These are phyloP conservation scores for Leptinotarsa texana DNA, from an alignment of 1,140 invertebrate species.

Conservation along the genomic window DNA sequence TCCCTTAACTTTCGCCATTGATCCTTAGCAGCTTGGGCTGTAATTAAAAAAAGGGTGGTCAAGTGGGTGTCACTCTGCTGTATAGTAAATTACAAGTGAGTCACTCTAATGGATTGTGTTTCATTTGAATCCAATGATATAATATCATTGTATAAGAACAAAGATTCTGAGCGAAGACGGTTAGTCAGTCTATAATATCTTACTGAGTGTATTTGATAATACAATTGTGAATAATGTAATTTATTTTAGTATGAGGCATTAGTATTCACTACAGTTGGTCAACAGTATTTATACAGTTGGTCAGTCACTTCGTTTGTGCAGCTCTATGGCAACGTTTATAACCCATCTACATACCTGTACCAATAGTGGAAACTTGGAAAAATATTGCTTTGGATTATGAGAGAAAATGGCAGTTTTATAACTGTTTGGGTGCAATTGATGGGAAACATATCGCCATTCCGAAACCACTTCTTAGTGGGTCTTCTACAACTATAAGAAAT, in stretches of 20 bases:
- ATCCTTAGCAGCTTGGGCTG: slow-evolving; percentile 1
- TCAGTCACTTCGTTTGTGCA: not conserved
- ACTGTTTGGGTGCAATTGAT: slow-evolving; percentile 56
- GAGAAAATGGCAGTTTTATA: slow-evolving; percentile 52
- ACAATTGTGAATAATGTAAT: not conserved
- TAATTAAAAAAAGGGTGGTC: not conserved
- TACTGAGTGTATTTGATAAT: too few relatives aligned
- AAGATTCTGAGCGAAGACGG: too few relatives aligned
- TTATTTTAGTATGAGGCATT: not conserved
- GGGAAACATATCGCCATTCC: slow-evolving; percentile 50
- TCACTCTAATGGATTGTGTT: too few relatives aligned
- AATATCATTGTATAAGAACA: too few relatives aligned
- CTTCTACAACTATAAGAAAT: slow-evolving; percentile 48
- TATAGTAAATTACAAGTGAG: too few relatives aligned
- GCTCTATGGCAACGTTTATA: slow-evolving; percentile 41
- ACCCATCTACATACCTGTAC: slow-evolving; percentile 35
- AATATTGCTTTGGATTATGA: slow-evolving; percentile 43
- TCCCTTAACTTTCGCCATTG: slow-evolving; percentile 10
- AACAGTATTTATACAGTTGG: not conserved
- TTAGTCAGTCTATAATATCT: too few relatives aligned
- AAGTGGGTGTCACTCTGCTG: not conserved
- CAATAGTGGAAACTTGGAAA: slow-evolving; percentile 37
- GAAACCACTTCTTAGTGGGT: slow-evolving; percentile 31
- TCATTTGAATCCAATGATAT: too few relatives aligned
- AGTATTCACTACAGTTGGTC: not conserved